Evolutionary conservation across 2,113 vertebrate species (phyloP).

Genomic region (Scophthalmus maximus): DNA sequence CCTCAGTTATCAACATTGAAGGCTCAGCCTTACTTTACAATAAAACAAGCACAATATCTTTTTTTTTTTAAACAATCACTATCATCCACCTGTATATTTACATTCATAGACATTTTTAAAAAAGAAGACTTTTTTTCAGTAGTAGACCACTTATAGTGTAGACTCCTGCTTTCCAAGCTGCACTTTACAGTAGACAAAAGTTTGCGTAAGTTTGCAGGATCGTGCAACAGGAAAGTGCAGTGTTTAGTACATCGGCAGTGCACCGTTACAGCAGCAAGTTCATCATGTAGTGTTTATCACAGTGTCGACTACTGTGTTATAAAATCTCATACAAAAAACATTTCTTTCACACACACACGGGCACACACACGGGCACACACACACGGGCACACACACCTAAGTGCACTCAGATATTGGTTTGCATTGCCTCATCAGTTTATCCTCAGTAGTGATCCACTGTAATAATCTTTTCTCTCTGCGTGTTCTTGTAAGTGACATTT

Average conservation of each 20-base stretch:
- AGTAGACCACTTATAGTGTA: conserved; percentile 58
- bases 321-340: too few species aligned
- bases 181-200: conserved; percentile 44
- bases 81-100: conserved; percentile 57
- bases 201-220: conserved; percentile 6
- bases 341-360: conserved; percentile 22
- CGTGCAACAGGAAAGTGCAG: conserved; percentile 62
- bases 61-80: conserved; percentile 8
- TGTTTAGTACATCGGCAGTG: conserved; percentile 64
- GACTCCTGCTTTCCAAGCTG: conserved; percentile 34
- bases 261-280: conserved; percentile 69
- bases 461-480: conserved; percentile 82
- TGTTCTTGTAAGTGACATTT: conserved; percentile 94
- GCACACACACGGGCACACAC: conserved; percentile 43
- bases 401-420: conserved; percentile 62
- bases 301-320: conserved; percentile 45
- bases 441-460: conserved; percentile 78
- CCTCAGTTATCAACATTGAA: conserved; percentile 59
- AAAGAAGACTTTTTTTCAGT: conserved; percentile 62
- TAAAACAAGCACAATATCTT: conserved; percentile 45
- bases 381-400: conserved; percentile 51
- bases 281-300: conserved; percentile 39
- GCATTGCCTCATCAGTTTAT: conserved; percentile 51
- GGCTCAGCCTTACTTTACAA: conserved; percentile 80
- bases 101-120: conserved; percentile 55